phyloP scores from a whole-genome alignment of 2,888 invertebrate species.

The Helleia helle region DNA sequence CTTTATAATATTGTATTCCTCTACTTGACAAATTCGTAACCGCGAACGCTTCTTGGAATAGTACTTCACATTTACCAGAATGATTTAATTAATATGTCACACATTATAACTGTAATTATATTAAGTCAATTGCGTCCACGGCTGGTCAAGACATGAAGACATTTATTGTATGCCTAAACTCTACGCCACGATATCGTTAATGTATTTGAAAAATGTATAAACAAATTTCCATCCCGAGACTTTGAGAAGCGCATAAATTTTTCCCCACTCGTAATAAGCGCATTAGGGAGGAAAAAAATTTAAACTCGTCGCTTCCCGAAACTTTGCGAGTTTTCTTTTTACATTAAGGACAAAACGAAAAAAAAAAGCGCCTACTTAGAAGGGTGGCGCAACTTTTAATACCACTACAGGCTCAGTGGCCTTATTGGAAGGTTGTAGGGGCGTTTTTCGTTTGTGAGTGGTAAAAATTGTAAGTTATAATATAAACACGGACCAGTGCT shows the following conservation, averaged over 20 bases:
- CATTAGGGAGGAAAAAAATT: slow-evolving; percentile 63
- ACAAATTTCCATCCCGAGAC: slow-evolving; percentile 17
- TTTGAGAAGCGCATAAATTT: slow-evolving; percentile 38
- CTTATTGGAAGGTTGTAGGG: slow-evolving; percentile 16
- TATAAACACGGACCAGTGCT: slow-evolving; percentile 44
- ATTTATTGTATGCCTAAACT: too few species aligned
- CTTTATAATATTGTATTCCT: too few species aligned
- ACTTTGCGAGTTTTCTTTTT: slow-evolving; percentile 68
- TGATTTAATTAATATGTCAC: too few species aligned
- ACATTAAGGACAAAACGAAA: slow-evolving; percentile 63
- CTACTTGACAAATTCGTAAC: too few species aligned
- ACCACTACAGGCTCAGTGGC: slow-evolving; percentile 21
- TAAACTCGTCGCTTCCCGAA: slow-evolving; percentile 56
- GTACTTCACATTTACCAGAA: too few species aligned
- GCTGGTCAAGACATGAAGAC: too few species aligned
- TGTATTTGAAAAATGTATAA: too few species aligned
- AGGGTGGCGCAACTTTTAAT: slow-evolving; percentile 69
- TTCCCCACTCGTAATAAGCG: slow-evolving; percentile 66
- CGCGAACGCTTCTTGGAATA: too few species aligned
- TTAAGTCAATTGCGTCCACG: too few species aligned
- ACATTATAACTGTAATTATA: too few species aligned
- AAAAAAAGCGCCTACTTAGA: slow-evolving; percentile 57
- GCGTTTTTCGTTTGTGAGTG: slow-evolving; percentile 21
- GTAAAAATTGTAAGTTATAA: slow-evolving; percentile 36
- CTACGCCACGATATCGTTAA: too few species aligned